Base-by-base conservation (phyloP, 2,888 invertebrate species). In the Eupithecia tripunctaria region DNA sequence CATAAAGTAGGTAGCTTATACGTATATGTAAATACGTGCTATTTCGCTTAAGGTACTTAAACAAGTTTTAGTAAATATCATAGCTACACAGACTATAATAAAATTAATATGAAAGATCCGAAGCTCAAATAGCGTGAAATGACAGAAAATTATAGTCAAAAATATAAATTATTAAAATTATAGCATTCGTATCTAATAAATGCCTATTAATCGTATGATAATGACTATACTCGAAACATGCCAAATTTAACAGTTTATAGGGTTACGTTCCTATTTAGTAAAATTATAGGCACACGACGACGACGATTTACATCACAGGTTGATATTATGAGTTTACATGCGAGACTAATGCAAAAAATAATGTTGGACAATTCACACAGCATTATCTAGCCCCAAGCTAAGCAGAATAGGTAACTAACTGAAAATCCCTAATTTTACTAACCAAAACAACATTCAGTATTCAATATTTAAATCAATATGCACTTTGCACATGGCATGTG, bases 101-200 rank as follows among this genome's bases (percentile, higher is more conserved):
- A 51, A 51, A 51, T 21, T 51, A 51, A 51, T 51, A 65, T 56
- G 64, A 63, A 65, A 67, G 65, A 67, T n/a, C 66, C 65, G 70
- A 72, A 74, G 73, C 59, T 68, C 65, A 77, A 65, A 72, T 69
- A 76, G 68, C 80, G 72, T 78, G 72, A 76, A 79, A 79, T 80
- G 66, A 76, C 27, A 60, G 64, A 63, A 73, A 73, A 67, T 73
- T 67, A 73, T 60, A 60, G 62, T 67, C 70, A 29, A 70, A 73
- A 67, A 67, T 67, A 38, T 27, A n/a, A 38, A 70, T 36, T 32
- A n/a, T 36, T 56, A 56, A 72, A 32, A 67, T 67, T 70, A 73
- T 62, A 32, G 59, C 27, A 59, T 59, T 25, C 43, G 7, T 21
- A 51, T 47, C n/a, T 51, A 21, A 51, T 10, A 8, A 2, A 21